Conservation (phyloP, 2,797 vertebrate species). For the Vespertilio murinus region DNA sequence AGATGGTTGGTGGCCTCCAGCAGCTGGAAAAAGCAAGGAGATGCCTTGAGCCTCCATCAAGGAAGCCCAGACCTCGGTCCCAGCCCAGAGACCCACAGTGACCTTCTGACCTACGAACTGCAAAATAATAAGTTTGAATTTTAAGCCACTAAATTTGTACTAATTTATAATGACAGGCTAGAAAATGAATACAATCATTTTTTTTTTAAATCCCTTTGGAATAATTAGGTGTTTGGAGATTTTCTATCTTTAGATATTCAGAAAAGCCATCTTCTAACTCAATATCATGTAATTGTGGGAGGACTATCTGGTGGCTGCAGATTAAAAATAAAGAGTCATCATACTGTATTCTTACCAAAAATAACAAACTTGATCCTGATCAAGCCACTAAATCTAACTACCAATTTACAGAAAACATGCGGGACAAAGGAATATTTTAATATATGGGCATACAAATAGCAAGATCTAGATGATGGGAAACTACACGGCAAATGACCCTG, state of each 20-base stretch:
- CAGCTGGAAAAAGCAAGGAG: background rate
- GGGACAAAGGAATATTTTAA: background rate
- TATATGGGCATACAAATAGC: background rate
- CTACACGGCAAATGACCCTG: background rate
- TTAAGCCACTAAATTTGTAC: background rate
- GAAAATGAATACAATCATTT: conserved; percentile 34
- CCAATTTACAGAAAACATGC: conserved; percentile 50
- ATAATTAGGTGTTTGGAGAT: conserved; percentile 43
- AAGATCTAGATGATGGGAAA: background rate
- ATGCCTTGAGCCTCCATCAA: background rate
- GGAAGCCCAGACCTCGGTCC: background rate
- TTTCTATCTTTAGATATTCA: conserved; percentile 52
- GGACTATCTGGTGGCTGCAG: background rate
- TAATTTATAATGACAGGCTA: conserved; percentile 36
- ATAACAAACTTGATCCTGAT: conserved; percentile 43
- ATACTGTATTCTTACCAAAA: conserved; percentile 2
- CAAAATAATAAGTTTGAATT: background rate
- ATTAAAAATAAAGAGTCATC: conserved; percentile 42
- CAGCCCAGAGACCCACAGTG: background rate
- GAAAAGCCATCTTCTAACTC: conserved; percentile 26
- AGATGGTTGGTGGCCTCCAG: background rate
- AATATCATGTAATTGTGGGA: conserved; percentile 8
- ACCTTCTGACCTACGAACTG: background rate
- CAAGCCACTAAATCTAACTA: conserved; percentile 40
- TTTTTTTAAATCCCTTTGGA: conserved; percentile 36